These are phyloP conservation scores for Procambarus virginalis DNA, from an alignment of 1,140 invertebrate genomes.

Conservation along the genomic window DNA sequence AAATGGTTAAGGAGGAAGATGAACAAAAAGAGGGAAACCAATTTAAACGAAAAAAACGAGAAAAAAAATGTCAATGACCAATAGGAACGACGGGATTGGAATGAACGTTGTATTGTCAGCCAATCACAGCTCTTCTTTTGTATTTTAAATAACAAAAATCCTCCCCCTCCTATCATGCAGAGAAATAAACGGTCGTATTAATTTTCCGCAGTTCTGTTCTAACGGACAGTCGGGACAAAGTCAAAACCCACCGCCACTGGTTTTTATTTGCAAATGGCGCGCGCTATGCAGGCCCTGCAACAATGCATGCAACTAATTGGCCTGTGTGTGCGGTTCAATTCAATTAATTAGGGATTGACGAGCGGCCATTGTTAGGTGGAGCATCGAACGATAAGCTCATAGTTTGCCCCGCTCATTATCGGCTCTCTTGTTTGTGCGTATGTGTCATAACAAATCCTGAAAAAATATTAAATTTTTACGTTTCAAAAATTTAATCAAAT, in stretches of 20 bases:
- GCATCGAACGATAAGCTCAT: slow-evolving; percentile 41
- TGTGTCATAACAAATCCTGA: neutral
- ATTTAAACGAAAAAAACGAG: neutral
- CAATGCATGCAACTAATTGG: slow-evolving; percentile 61
- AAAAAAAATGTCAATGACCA: slow-evolving; percentile 8
- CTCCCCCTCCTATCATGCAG: slow-evolving; percentile 8
- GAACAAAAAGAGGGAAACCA: neutral
- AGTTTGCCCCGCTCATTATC: slow-evolving; percentile 44
- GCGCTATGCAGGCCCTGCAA: neutral
- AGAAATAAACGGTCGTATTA: slow-evolving; percentile 38
- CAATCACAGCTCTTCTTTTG: slow-evolving; percentile 30
- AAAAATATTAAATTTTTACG: neutral
- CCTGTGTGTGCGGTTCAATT: slow-evolving; percentile 52
- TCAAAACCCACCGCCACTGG: neutral
- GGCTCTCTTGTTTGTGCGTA: neutral
- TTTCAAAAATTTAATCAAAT: slow-evolving; percentile 10
- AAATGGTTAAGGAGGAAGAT: slow-evolving; percentile 23
- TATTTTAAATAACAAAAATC: neutral
- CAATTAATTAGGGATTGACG: slow-evolving; percentile 64
- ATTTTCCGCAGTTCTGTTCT: neutral
- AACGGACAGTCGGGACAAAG: neutral
- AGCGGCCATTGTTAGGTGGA: slow-evolving; percentile 35
- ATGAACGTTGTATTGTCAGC: slow-evolving; percentile 16
- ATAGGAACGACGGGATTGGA: slow-evolving; percentile 20
- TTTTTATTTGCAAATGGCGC: slow-evolving; percentile 3